Base-by-base conservation (phyloP, 2,888 invertebrate species). In the Sminthurinus aureus region DNA sequence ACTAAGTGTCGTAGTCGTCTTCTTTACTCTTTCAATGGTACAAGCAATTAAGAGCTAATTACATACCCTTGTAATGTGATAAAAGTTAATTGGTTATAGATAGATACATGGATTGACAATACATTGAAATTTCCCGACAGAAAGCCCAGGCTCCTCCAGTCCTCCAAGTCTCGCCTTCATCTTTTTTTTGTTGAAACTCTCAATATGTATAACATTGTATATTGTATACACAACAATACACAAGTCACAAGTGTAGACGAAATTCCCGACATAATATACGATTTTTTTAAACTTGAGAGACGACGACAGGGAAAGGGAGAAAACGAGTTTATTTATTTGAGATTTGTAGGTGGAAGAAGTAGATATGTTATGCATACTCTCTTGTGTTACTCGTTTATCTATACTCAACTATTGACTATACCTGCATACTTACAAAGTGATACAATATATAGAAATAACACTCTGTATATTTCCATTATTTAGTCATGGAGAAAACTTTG, bases 1-100 rank as follows among this genome's bases (percentile, higher is more conserved):
- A 24, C 24, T 66, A 20, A 78, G 58, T 24, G n/a, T 58, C n/a
- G 58, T 58, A 58, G 79, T 80, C 73, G 71, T 74, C 26, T 52
- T n/a, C 76, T 67, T 76, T 77, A 82, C 82, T 82, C 76, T 82
- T 69, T 66, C 77, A 82, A 82, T 82, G 81, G 81, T 66, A 82
- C 81, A 82, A 82, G 82, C 76, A 82, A 82, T 82, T 82, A 77
- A 77, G 82, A 76, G 75, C 38, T 82, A 82, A 82, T 82, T 82
- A 82, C 82, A 82, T 76, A 82, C 77, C 82, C 82, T 77, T 82
- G 82, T 82, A 69, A 67, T 82, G 20, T 77, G 38, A 77, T 77
- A 77, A 82, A 77, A 51, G 51, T 77, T 82, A 82, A 82, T 82
- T 82, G 82, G 82, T 82, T 82, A 82, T 77, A 82, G 82, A 82